Conservation (phyloP, 2,888 invertebrate genomes). For the Perizoma affinitatum region DNA sequence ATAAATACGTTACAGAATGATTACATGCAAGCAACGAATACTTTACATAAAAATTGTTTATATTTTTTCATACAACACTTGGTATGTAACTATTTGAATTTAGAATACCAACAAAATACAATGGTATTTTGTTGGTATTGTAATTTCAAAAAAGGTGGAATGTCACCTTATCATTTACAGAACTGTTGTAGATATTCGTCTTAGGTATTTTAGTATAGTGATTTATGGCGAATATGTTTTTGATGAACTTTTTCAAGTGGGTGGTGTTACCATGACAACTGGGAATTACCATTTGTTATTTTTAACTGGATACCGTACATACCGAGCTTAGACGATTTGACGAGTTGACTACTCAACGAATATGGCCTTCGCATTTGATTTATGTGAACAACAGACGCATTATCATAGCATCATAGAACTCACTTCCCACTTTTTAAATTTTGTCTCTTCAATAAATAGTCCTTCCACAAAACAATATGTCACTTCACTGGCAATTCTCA, state of each 20-base stretch:
- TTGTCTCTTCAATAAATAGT: not conserved
- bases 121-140: too few species aligned
- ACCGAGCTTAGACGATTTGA: not conserved
- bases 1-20: constrained; percentile 1
- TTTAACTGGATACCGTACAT: too few species aligned
- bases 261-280: not conserved
- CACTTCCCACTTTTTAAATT: constrained; percentile 4
- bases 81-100: not conserved
- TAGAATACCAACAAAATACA: constrained; percentile 4
- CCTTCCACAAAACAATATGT: not conserved
- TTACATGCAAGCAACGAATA: not conserved
- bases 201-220: constrained; percentile 2
- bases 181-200: not conserved
- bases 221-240: constrained; percentile 6
- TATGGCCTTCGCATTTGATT: too few species aligned
- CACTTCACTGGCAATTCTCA: not conserved
- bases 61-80: too few species aligned
- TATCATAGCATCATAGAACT: constrained; percentile 18
- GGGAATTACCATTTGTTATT: too few species aligned
- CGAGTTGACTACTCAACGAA: not conserved
- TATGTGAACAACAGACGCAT: constrained; percentile 11
- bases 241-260: not conserved
- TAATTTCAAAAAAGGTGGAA: too few species aligned
- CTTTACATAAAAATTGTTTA: too few species aligned
- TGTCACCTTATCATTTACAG: too few species aligned